Evolutionary conservation across 2,113 vertebrate genomes (phyloP).

Genomic region (Austrofundulus limnaeus): DNA sequence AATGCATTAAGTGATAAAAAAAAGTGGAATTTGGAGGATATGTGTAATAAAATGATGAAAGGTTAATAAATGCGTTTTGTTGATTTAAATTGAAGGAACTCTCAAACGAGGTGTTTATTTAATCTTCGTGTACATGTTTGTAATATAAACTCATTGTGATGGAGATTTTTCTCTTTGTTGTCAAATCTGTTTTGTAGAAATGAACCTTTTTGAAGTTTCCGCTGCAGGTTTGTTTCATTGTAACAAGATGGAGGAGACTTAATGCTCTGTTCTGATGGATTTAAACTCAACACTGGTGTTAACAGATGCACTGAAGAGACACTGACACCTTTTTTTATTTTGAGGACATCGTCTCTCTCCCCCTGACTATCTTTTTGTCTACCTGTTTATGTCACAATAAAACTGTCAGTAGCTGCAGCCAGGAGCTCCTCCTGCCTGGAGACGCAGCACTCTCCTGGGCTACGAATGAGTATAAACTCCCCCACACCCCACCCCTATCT

Average conservation of each 20-base stretch:
- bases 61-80: too few species aligned
- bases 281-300: too few species aligned
- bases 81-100: too few species aligned
- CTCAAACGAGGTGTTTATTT: too few species aligned
- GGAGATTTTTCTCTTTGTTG: too few species aligned
- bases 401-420: not conserved
- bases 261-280: too few species aligned
- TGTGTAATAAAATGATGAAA: too few species aligned
- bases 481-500: not conserved
- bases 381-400: conserved; percentile 15
- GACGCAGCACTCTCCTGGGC: conserved; percentile 10
- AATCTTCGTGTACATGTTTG: too few species aligned
- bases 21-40: too few species aligned
- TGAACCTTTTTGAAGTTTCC: conserved; percentile 52
- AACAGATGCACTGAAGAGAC: not conserved
- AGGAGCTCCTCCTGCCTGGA: not conserved
- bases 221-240: conserved; percentile 29
- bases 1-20: too few species aligned
- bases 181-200: too few species aligned
- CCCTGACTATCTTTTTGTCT: conserved; percentile 15
- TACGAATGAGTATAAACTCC: not conserved
- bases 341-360: not conserved
- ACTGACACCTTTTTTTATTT: not conserved
- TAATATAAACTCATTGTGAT: too few species aligned
- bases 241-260: conserved; percentile 7